These are phyloP conservation scores for Archilochus colubris DNA, from an alignment of 2,113 vertebrate species.

Conservation along the genomic window DNA sequence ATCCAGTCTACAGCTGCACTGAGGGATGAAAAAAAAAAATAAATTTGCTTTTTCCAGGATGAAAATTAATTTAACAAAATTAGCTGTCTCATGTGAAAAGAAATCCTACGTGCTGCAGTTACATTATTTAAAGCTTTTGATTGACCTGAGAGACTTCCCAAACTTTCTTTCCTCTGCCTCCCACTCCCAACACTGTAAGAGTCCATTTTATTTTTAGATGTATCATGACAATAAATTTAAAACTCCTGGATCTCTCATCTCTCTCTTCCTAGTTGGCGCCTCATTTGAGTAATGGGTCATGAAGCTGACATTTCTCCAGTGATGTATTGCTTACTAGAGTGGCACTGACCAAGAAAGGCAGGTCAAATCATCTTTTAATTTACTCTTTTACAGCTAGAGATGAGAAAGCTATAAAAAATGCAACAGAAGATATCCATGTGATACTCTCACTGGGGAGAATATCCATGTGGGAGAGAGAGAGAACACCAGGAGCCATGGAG, in stretches of 20 bases:
- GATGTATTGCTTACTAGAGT: slow-evolving; percentile 47
- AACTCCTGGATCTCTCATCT: slow-evolving; percentile 16
- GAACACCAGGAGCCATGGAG: slow-evolving; percentile 1
- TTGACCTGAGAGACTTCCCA: slow-evolving; percentile 30
- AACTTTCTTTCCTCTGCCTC: slow-evolving; percentile 25
- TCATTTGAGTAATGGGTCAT: slow-evolving; percentile 55
- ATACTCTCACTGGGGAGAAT: slow-evolving; percentile 22
- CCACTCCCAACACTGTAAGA: neutral
- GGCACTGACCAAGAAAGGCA: slow-evolving; percentile 41
- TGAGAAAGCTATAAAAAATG: neutral
- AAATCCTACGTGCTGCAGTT: neutral
- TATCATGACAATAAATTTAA: slow-evolving; percentile 48
- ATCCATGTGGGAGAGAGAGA: neutral
- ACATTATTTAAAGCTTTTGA: slow-evolving; percentile 48
- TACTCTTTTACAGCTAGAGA: slow-evolving; percentile 51
- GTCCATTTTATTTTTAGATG: slow-evolving; percentile 12
- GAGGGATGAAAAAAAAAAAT: neutral
- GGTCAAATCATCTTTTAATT: slow-evolving; percentile 57
- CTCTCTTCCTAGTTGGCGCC: slow-evolving; percentile 31
- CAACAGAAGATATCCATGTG: neutral
- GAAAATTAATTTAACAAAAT: neutral
- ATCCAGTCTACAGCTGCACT: neutral
- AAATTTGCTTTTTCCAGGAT: neutral
- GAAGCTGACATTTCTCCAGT: slow-evolving; percentile 46
- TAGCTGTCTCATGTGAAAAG: neutral